Evolutionary conservation across 2,797 vertebrate species (phyloP).

Genomic region (Hippoglossus hippoglossus): DNA sequence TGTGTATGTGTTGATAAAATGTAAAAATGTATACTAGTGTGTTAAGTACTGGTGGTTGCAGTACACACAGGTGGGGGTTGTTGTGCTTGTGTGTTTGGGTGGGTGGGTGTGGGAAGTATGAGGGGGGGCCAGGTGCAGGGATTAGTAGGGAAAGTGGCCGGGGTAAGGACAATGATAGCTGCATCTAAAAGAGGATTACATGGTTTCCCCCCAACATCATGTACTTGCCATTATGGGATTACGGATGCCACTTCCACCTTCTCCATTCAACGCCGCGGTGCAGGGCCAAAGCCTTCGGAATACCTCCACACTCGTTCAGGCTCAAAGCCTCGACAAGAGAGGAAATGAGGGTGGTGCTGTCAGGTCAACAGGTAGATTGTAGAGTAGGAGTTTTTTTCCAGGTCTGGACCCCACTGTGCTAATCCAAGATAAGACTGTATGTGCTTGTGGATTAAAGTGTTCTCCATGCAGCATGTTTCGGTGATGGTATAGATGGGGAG

Average conservation of each 20-base stretch:
- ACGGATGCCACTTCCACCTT: constrained; percentile 69
- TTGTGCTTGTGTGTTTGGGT: constrained; percentile 9
- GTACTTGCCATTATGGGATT: constrained; percentile 83
- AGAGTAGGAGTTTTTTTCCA: constrained; percentile 9
- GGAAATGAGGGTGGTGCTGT: background rate
- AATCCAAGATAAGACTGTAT: constrained; percentile 27
- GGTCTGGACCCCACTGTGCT: constrained; percentile 33
- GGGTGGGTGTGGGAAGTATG: background rate
- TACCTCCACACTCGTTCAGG: constrained; percentile 32
- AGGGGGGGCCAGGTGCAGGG: constrained; percentile 35
- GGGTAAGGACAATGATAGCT: constrained; percentile 72
- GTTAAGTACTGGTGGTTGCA: background rate
- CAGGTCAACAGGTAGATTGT: constrained; percentile 36
- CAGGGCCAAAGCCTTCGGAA: constrained; percentile 54
- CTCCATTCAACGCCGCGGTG: constrained; percentile 55
- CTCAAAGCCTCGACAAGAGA: constrained; percentile 22
- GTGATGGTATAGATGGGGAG: background rate
- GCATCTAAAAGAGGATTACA: constrained; percentile 84
- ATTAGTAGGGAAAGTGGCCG: constrained; percentile 75
- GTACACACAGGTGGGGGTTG: background rate
- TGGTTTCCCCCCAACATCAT: constrained; percentile 73
- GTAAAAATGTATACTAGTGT: background rate
- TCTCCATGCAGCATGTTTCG: constrained; percentile 1
- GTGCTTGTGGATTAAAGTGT: constrained; percentile 15
- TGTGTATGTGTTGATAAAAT: constrained; percentile 5